Evolutionary conservation across 1,140 invertebrate species (phyloP).

Genomic region (Sipha flava): DNA sequence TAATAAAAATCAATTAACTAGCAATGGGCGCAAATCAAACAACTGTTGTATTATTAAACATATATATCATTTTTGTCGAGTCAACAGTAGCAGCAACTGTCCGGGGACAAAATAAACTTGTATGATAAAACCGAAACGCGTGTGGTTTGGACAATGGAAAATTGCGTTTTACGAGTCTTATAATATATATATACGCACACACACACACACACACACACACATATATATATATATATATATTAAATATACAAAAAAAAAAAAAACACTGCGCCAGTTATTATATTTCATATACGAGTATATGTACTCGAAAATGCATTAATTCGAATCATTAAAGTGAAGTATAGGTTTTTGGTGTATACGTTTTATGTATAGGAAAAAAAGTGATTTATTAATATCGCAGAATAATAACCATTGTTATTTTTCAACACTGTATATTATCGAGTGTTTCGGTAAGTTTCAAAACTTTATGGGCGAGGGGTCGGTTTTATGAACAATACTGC

Average conservation of each 20-base stretch:
- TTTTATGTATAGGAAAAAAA: neutral
- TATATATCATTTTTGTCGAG: no score
- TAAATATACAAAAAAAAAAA: no score
- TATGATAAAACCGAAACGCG: neutral
- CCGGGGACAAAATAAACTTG: no score
- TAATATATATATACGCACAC: neutral
- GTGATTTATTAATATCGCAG: neutral
- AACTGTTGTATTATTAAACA: no score
- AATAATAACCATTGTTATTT: neutral
- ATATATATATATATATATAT: no score
- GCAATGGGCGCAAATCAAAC: no score
- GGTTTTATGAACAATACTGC: neutral
- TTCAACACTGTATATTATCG: neutral
- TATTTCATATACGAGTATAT: no score
- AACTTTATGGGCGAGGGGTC: neutral
- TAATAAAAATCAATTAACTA: no score
- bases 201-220: no score
- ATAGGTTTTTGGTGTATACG: neutral
- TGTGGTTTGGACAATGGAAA: neutral
- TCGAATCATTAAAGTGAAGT: neutral
- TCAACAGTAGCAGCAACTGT: no score
- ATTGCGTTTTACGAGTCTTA: neutral
- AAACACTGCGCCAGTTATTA: neutral
- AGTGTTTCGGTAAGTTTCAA: neutral
- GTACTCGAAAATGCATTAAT: neutral